Evolutionary conservation across 2,113 vertebrate genomes (phyloP), one percentile per base, ranked within the genome.

Genomic region (Pipra filicauda): DNA sequence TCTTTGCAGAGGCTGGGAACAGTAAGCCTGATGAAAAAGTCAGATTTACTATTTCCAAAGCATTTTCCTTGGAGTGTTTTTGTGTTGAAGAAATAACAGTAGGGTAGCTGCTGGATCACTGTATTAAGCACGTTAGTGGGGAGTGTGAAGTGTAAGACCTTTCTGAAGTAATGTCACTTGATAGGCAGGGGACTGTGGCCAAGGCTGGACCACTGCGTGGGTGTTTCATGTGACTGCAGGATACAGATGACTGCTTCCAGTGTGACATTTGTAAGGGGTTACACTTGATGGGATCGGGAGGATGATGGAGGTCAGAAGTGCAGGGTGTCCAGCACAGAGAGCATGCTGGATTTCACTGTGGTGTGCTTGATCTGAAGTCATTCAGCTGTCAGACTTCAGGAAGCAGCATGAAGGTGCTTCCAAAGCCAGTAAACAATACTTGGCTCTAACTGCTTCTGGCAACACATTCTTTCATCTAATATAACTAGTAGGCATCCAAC

Each of bases 391-490:
- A 86, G 65, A 41, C 59, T 58, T 74, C 1, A 12, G 55, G 55
- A 74, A 87, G 80, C 26, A 82, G 21, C 35, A 55, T 9, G n/a
- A 75, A 58, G 28, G 28, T 90, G 27, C 27, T 95, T 71, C 75
- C 58, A 66, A 71, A 80, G 75, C 69, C 70, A 77, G 33, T 5
- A 58, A 17, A 54, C 24, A 72, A 12, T 75, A 51, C 48, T 94
- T 82, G 84, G 82, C 28, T 90, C 72, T 67, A 35, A 78, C n/a
- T 2, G 4, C 24, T 92, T 94, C 70, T 87, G 87, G 76, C 55
- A 93, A 81, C n/a, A 71, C 11, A 24, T 43, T 58, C 23, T 62
- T 93, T 93, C 85, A 59, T n/a, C 85, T 78, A 24, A 95, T 95
- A 73, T 48, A 90, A 88, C 44, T 43, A 14, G 28, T 41, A 90